phyloP scores from a whole-genome alignment of 2,797 vertebrate species.

The Adelosebastes latens region DNA sequence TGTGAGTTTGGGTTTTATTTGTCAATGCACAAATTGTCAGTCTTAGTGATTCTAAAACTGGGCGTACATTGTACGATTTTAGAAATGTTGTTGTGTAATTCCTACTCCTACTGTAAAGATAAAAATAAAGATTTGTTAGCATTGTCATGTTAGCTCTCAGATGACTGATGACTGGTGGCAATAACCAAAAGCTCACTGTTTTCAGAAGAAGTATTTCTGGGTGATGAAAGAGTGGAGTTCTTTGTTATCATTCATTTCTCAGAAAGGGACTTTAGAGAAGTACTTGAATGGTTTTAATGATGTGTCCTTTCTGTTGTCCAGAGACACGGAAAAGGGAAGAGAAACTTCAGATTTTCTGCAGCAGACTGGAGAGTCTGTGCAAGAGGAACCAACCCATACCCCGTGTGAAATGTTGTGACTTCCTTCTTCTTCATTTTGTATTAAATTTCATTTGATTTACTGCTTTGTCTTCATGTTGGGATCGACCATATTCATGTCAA shows the following conservation, averaged over 20 bases:
- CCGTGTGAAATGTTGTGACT: background rate
- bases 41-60: background rate
- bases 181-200: background rate
- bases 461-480: background rate
- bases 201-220: background rate
- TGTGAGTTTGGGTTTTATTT: background rate
- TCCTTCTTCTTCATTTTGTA: background rate
- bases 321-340: background rate
- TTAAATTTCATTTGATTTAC: background rate
- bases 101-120: too few relatives aligned
- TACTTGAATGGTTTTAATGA: background rate
- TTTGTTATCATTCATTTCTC: background rate
- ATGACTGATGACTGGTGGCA: background rate
- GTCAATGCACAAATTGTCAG: background rate
- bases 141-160: background rate
- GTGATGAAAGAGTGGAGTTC: background rate
- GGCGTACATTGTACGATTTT: too few relatives aligned
- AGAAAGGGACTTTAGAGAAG: background rate
- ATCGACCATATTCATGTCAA: background rate
- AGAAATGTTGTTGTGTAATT: too few relatives aligned
- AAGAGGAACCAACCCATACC: background rate
- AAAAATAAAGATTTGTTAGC: too few relatives aligned
- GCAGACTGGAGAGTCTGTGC: background rate
- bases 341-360: background rate
- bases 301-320: background rate